These are phyloP conservation scores for Cacatua alba DNA, from an alignment of 2,113 vertebrate species.

Conservation along the genomic window DNA sequence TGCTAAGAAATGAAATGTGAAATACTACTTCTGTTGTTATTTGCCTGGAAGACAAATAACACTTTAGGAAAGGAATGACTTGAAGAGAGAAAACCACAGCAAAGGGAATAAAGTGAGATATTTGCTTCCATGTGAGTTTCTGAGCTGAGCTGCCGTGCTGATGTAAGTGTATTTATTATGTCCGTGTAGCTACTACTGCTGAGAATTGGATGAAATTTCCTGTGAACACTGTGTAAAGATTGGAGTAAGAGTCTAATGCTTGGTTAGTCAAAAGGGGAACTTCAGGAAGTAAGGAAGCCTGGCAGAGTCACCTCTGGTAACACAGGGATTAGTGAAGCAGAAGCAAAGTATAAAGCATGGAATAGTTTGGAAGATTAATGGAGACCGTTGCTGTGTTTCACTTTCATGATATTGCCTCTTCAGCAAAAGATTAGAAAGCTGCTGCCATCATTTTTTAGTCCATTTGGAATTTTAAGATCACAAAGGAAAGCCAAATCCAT, in stretches of 20 bases:
- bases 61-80: neutral
- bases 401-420: neutral
- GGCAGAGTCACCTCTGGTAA: conserved; percentile 19
- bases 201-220: neutral
- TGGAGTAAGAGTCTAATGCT: neutral
- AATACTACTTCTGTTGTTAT: neutral
- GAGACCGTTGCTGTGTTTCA: neutral
- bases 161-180: neutral
- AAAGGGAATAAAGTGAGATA: neutral
- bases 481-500: neutral
- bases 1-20: neutral
- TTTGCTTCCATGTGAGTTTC: neutral
- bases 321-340: neutral
- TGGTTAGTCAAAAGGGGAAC: neutral
- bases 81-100: neutral
- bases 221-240: neutral
- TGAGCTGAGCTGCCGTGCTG: neutral
- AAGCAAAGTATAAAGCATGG: neutral
- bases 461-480: neutral
- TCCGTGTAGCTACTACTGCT: neutral
- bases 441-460: neutral
- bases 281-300: neutral
- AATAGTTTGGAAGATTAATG: neutral
- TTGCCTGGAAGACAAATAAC: neutral
- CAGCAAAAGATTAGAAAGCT: neutral